Percentiles rank a stretch among this genome's conserved stretches.
These are phyloP conservation scores for Merodon equestris DNA, from an alignment of 2,888 invertebrate genomes.

Conservation along the genomic window DNA sequence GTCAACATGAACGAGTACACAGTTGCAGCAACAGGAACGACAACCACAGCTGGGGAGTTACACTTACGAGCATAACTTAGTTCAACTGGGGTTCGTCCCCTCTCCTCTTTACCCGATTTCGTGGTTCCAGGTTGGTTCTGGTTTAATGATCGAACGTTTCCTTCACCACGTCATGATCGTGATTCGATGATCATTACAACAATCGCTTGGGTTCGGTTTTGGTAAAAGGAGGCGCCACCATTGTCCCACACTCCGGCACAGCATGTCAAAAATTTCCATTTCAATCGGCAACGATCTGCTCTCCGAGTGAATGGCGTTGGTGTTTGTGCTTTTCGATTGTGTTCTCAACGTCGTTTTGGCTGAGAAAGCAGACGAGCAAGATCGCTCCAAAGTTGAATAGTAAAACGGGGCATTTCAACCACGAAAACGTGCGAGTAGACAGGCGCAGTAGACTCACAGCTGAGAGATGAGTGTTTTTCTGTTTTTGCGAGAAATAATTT, in stretches of 20 bases:
- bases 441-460: constrained; percentile 9
- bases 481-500: constrained; percentile 26
- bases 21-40: too few species aligned
- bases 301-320: constrained; percentile 12
- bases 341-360: background rate
- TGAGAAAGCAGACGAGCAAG: constrained; percentile 51
- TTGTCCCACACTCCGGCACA: background rate
- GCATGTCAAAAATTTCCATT: constrained; percentile 60
- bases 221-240: constrained; percentile 45
- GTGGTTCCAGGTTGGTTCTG: background rate
- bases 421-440: constrained; percentile 29
- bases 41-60: background rate
- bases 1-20: too few species aligned
- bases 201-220: constrained; percentile 20
- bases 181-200: constrained; percentile 48
- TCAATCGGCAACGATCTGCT: constrained; percentile 34
- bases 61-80: background rate
- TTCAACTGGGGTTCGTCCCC: background rate
- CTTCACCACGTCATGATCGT: constrained; percentile 29
- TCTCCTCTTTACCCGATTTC: background rate
- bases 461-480: constrained; percentile 30
- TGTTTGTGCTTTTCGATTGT: constrained; percentile 6
- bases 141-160: background rate
- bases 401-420: constrained; percentile 55
- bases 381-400: background rate